These are phyloP conservation scores for Glossophaga mutica DNA, from an alignment of 2,797 vertebrate species.

Conservation along the genomic window DNA sequence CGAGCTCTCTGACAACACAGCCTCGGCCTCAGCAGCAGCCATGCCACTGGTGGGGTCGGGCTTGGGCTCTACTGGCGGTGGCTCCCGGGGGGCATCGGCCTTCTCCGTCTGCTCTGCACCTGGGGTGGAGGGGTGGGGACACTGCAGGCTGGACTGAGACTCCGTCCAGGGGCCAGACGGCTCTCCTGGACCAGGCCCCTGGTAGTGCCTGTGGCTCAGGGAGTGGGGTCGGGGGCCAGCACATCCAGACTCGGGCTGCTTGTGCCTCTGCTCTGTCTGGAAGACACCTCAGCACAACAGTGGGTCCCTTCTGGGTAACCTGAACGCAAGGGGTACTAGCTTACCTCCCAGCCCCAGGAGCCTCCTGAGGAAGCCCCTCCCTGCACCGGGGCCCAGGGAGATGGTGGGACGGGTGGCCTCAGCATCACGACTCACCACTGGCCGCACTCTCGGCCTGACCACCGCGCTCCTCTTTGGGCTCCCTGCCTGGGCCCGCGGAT, in stretches of 20 bases:
- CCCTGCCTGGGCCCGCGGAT: background rate
- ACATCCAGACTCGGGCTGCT: background rate
- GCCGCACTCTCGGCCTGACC: background rate
- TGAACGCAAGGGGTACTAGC: background rate
- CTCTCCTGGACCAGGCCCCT: background rate
- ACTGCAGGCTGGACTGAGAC: background rate
- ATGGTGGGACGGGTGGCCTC: background rate
- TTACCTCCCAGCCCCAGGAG: background rate
- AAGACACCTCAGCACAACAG: background rate
- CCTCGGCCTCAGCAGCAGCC: background rate
- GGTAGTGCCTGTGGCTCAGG: background rate
- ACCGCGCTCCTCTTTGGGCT: conserved; percentile 49
- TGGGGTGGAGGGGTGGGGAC: background rate
- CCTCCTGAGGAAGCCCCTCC: background rate
- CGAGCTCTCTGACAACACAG: background rate
- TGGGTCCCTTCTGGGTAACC: background rate
- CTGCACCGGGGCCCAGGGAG: background rate
- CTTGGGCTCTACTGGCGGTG: rapidly evolving
- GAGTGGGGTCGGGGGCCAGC: background rate
- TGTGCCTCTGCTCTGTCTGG: background rate
- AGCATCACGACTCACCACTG: background rate
- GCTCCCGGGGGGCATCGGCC: background rate
- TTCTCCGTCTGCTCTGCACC: conserved; percentile 56
- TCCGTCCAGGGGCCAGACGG: background rate
- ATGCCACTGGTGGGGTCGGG: conserved; percentile 46